A percentile compares a stretch with the other conserved stretches of the same genome.
Evolutionary conservation across 2,797 vertebrate genomes (phyloP).

Genomic region (Scolopax bukidnonensis): DNA sequence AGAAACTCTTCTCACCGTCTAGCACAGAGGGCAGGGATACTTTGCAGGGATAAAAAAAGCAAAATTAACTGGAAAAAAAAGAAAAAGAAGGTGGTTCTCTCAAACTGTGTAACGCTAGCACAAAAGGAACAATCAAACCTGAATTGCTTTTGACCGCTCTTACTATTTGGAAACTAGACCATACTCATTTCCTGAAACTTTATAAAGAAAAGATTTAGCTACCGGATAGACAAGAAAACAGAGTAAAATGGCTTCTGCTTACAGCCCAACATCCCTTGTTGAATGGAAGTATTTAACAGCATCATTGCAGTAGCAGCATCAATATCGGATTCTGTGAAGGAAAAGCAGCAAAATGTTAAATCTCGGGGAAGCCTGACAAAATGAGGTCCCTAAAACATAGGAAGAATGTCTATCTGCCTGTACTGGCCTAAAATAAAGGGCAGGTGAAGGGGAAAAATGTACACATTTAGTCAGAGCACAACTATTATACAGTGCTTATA

Average conservation of each 20-base stretch:
- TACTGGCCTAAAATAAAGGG: not conserved
- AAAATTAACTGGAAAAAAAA: not conserved
- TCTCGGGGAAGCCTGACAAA: not conserved
- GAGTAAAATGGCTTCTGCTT: constrained; percentile 77
- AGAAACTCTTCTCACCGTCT: not conserved
- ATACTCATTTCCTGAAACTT: not conserved
- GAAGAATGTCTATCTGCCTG: not conserved
- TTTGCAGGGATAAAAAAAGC: not conserved
- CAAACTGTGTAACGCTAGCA: not conserved
- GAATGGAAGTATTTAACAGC: constrained; percentile 99
- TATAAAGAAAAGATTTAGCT: not conserved
- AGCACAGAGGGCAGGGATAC: not conserved
- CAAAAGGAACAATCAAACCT: not conserved
- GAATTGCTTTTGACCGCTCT: not conserved
- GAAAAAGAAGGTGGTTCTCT: not conserved
- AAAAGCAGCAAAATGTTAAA: constrained; percentile 67
- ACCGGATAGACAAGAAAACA: not conserved
- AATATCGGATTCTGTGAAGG: constrained; percentile 94
- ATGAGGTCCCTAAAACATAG: not conserved
- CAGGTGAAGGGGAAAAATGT: no score
- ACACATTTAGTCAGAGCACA: not conserved
- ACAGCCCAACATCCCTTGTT: constrained; percentile 96
- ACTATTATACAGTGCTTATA: not conserved
- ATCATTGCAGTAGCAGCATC: constrained; percentile 99
- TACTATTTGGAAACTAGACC: not conserved